Percentiles rank a stretch among this genome's conserved stretches.
Conservation (phyloP, 2,888 invertebrate species). For the Mechanitis messenoides region DNA sequence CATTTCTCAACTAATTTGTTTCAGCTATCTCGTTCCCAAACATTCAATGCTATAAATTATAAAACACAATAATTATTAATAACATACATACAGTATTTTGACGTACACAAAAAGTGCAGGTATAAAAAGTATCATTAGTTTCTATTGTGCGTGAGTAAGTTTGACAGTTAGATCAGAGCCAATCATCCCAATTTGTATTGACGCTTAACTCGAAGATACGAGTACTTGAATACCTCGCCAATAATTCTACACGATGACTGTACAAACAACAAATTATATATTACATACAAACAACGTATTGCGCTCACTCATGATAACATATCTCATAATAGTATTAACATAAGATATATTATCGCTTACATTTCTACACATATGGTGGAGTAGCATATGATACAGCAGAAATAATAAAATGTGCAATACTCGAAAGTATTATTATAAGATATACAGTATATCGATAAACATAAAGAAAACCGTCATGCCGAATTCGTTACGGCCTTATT, state of each 20-base stretch:
- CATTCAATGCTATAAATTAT: slow-evolving; percentile 1
- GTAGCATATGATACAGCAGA: slow-evolving; percentile 23
- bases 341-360: slow-evolving; percentile 18
- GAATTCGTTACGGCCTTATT: slow-evolving; percentile 19
- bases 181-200: slow-evolving; percentile 60
- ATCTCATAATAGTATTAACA: slow-evolving; percentile 10
- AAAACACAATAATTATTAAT: slow-evolving; percentile 21
- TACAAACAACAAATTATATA: slow-evolving; percentile 35
- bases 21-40: neutral
- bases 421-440: slow-evolving; percentile 19
- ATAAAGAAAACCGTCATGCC: slow-evolving; percentile 18
- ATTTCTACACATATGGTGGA: slow-evolving; percentile 7
- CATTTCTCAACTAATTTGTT: no score
- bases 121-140: slow-evolving; percentile 44
- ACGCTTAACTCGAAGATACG: slow-evolving; percentile 40
- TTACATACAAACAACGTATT: slow-evolving; percentile 22
- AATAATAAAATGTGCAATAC: slow-evolving; percentile 25
- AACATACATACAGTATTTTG: slow-evolving; percentile 26
- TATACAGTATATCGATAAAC: slow-evolving; percentile 17
- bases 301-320: slow-evolving; percentile 10
- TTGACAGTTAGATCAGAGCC: slow-evolving; percentile 47
- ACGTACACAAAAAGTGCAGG: slow-evolving; percentile 22
- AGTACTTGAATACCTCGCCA: slow-evolving; percentile 44
- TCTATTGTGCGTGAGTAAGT: slow-evolving; percentile 41
- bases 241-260: slow-evolving; percentile 38